Evolutionary conservation across 1,140 invertebrate species (phyloP).

Genomic region (Antheraea pernyi): DNA sequence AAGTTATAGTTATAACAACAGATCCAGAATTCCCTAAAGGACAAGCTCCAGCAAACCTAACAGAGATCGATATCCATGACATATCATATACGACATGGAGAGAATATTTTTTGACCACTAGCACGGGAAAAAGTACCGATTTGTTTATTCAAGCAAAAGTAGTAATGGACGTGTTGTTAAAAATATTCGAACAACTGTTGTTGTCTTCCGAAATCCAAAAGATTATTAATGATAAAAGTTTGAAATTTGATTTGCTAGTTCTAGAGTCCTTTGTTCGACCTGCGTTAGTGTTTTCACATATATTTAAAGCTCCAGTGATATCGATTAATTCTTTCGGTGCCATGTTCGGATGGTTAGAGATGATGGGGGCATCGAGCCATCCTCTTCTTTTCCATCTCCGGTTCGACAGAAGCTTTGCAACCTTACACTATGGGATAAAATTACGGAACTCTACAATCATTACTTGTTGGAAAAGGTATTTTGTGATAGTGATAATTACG

Average conservation of each 20-base stretch:
- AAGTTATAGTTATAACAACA: constrained; percentile 24
- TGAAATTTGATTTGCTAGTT: constrained; percentile 56
- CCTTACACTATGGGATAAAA: constrained; percentile 41
- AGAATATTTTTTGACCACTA: background rate
- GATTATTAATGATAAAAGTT: constrained; percentile 38
- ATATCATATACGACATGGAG: constrained; percentile 26
- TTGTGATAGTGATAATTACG: constrained; percentile 1
- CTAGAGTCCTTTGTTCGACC: constrained; percentile 38
- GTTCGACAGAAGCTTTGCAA: constrained; percentile 24
- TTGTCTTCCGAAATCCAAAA: constrained; percentile 35
- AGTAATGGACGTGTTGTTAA: constrained; percentile 18
- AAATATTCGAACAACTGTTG: constrained; percentile 35
- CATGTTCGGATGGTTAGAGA: constrained; percentile 15
- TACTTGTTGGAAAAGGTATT: constrained; percentile 7
- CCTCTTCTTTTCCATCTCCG: constrained; percentile 19
- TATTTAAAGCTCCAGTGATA: constrained; percentile 65
- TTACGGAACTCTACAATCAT: constrained; percentile 37
- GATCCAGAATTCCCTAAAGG: constrained; percentile 25
- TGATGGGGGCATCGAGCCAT: constrained; percentile 28
- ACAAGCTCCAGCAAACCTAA: constrained; percentile 19
- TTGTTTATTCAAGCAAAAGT: constrained; percentile 14
- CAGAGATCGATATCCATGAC: constrained; percentile 33
- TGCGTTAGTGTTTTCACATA: constrained; percentile 49
- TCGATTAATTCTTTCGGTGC: constrained; percentile 41
- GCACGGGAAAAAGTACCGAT: constrained; percentile 16